These are phyloP conservation scores for Sinodicranocentrus sp. DNA, from an alignment of 2,888 invertebrate genomes.

Conservation along the genomic window DNA sequence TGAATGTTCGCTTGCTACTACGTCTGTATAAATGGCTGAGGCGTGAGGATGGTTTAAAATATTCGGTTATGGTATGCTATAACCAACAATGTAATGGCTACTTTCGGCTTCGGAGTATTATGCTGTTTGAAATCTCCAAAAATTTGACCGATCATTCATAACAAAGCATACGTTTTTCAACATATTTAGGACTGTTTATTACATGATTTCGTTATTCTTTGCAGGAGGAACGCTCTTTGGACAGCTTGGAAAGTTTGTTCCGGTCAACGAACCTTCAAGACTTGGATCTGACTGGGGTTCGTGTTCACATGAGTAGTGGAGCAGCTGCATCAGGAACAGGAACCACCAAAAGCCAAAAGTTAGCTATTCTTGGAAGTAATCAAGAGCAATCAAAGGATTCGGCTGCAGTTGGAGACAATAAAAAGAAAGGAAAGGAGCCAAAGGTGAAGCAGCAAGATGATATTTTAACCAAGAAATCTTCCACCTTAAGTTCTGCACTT, in stretches of 20 bases:
- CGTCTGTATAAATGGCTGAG: no score
- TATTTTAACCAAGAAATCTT: constrained; percentile 40
- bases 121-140: no score
- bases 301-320: constrained; percentile 79
- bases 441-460: constrained; percentile 47
- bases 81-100: no score
- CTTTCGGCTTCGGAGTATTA: no score
- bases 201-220: constrained; percentile 62
- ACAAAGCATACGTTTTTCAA: no score
- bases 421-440: constrained; percentile 38
- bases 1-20: no score
- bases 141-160: no score
- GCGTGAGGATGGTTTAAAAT: no score
- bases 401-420: constrained; percentile 46
- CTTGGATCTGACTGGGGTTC: constrained; percentile 81
- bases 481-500: constrained; percentile 65
- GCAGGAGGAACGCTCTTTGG: constrained; percentile 80
- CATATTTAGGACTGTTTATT: no score
- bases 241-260: constrained; percentile 80
- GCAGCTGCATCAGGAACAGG: constrained; percentile 46
- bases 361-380: constrained; percentile 31
- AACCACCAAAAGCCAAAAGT: constrained; percentile 58
- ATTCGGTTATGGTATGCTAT: no score
- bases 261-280: constrained; percentile 80
- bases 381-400: constrained; percentile 22